Evolutionary conservation across 2,113 vertebrate genomes (phyloP), one percentile per base, ranked within the genome.

Genomic region (Mustela lutreola): DNA sequence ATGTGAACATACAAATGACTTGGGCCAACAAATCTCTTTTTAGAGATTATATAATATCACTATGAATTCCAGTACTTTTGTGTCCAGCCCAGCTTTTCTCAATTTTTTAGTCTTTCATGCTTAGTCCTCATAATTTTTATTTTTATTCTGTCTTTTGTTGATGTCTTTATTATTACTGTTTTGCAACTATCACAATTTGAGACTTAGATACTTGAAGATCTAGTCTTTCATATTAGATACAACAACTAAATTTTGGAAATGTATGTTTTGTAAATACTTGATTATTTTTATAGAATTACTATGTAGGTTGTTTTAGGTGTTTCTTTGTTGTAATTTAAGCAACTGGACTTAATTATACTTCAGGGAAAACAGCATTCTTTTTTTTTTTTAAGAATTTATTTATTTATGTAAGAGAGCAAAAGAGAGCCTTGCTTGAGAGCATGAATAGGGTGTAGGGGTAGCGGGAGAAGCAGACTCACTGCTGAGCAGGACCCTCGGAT

Each of bases 1-100:
- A n/a, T 91, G 31, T 92, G 50, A 97, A 19, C 7, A 88, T 94
- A 28, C 86, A 96, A 97, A 98, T 91, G 80, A 97, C 92, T 96
- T 78, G 93, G 95, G 95, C 96, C 95, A 95, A 10, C 19, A 81
- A 67, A 84, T 45, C 83, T 97, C 96, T 70, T 98, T 97, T 98
- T 95, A 89, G 91, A 95, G 85, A 85, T 90, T 98, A 58, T 79
- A 94, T 73, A 83, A 82, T 95, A 42, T 22, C 42, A 50, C 36
- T 97, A 4, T 80, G 92, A 21, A 10, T 89, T 71, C 39, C 28
- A 79, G 33, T 81, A 78, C 22, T 24, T 3, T 4, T 67, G 0
- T 90, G 42, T 89, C 53, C n/a, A 86, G 36, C 7, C 48, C 33
- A 95, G 14, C 24, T 75, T 48, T n/a, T 95, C n/a, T 91, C 28